Percentiles rank a stretch among this genome's conserved stretches.
phyloP scores from a whole-genome alignment of 2,888 invertebrate genomes.

The Merodon equestris region DNA sequence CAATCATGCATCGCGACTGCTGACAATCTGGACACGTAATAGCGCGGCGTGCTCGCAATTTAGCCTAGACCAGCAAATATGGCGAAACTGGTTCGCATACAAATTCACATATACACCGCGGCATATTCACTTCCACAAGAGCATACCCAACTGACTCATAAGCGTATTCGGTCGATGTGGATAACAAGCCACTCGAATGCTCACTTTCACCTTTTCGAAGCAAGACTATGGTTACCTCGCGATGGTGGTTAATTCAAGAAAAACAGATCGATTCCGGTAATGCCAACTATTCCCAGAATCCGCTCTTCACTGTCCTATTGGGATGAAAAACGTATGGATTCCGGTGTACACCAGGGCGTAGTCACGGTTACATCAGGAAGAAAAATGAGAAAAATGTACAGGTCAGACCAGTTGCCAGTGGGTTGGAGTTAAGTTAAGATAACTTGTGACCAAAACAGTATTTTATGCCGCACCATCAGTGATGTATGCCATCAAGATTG shows the following conservation, averaged over 20 bases:
- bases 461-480: too few species aligned
- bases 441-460: too few species aligned
- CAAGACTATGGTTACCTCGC: not conserved
- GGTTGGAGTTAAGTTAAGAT: too few species aligned
- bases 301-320: too few species aligned
- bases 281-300: not conserved
- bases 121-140: slow-evolving; percentile 1
- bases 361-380: too few species aligned
- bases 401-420: too few species aligned
- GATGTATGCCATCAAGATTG: too few species aligned
- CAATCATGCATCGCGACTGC: slow-evolving; percentile 31
- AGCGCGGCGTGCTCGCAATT: slow-evolving; percentile 41
- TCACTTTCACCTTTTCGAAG: slow-evolving; percentile 55
- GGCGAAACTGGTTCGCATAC: slow-evolving; percentile 43
- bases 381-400: too few species aligned
- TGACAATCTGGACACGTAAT: slow-evolving; percentile 40
- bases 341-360: too few species aligned
- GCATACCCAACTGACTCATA: not conserved
- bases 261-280: not conserved
- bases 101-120: slow-evolving; percentile 9
- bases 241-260: not conserved
- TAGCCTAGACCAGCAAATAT: slow-evolving; percentile 37
- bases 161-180: not conserved
- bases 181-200: slow-evolving; percentile 22
- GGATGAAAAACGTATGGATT: too few species aligned